These are phyloP conservation scores for Chesias legatella DNA, from an alignment of 2,888 invertebrate species.

Conservation along the genomic window DNA sequence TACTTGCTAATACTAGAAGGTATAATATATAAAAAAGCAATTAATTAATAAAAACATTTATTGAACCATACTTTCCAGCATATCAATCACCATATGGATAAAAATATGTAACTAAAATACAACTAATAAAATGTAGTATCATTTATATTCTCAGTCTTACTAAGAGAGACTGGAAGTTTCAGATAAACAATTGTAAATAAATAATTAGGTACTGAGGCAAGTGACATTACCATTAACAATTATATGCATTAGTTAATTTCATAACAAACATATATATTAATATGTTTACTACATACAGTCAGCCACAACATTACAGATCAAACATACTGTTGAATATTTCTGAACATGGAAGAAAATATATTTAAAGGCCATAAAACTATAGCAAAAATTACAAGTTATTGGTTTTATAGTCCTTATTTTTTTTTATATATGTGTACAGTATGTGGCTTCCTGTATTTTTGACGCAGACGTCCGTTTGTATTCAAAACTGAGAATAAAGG, in stretches of 20 bases:
- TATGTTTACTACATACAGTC: too few species aligned
- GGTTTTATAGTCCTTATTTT: too few species aligned
- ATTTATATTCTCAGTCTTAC: conserved; percentile 21
- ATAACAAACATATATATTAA: conserved; percentile 1
- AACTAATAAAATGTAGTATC: conserved; percentile 1
- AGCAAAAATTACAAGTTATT: too few species aligned
- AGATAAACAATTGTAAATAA: conserved; percentile 2
- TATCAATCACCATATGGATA: conserved; percentile 37
- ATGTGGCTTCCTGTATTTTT: too few species aligned
- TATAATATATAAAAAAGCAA: too few species aligned
- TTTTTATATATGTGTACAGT: too few species aligned
- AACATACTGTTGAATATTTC: too few species aligned
- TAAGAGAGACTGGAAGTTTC: conserved; percentile 15
- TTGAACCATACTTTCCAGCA: conserved; percentile 33
- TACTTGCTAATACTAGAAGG: too few species aligned
- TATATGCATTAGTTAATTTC: neutral
- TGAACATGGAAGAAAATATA: too few species aligned
- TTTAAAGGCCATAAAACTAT: too few species aligned
- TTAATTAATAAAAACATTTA: conserved; percentile 41
- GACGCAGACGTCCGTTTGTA: conserved; percentile 2
- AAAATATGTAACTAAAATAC: conserved; percentile 28
- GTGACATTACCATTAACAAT: conserved; percentile 8
- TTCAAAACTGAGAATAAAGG: conserved; percentile 5
- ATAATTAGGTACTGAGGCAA: conserved; percentile 19
- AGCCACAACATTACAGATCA: too few species aligned